Evolutionary conservation across 2,888 invertebrate species (phyloP).

Genomic region (Amaurobius ferox): DNA sequence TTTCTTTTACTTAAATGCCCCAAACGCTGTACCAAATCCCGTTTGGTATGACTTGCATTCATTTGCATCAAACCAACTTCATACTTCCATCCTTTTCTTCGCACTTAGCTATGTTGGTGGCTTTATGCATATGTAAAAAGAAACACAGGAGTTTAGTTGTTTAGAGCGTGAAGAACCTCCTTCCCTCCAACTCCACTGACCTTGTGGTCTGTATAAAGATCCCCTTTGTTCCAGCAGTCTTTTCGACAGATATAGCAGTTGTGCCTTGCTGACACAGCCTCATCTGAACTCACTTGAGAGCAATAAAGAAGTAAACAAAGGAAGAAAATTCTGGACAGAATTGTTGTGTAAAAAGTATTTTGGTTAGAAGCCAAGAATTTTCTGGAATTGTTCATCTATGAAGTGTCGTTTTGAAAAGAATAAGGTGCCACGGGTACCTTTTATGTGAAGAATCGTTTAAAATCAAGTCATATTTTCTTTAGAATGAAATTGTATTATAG

Average conservation of each 20-base stretch:
- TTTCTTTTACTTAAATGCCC: too few species aligned
- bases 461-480: too few species aligned
- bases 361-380: slow-evolving; percentile 45
- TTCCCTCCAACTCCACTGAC: slow-evolving; percentile 49
- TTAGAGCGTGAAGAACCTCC: neutral
- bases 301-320: slow-evolving; percentile 59
- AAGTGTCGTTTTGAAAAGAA: neutral
- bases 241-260: slow-evolving; percentile 57
- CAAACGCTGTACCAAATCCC: too few species aligned
- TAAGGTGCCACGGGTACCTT: too few species aligned
- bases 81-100: neutral
- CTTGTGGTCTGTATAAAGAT: slow-evolving; percentile 48
- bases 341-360: slow-evolving; percentile 37
- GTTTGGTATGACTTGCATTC: neutral
- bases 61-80: neutral
- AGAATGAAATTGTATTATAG: too few species aligned
- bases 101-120: neutral
- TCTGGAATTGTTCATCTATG: neutral
- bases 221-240: slow-evolving; percentile 36
- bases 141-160: neutral
- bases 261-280: slow-evolving; percentile 55
- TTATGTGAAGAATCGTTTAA: too few species aligned
- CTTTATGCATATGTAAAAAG: neutral
- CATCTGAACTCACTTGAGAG: slow-evolving; percentile 27
- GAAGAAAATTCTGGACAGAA: slow-evolving; percentile 37